phyloP scores from a whole-genome alignment of 2,888 invertebrate species.

The Dicyrtoma fusca region DNA sequence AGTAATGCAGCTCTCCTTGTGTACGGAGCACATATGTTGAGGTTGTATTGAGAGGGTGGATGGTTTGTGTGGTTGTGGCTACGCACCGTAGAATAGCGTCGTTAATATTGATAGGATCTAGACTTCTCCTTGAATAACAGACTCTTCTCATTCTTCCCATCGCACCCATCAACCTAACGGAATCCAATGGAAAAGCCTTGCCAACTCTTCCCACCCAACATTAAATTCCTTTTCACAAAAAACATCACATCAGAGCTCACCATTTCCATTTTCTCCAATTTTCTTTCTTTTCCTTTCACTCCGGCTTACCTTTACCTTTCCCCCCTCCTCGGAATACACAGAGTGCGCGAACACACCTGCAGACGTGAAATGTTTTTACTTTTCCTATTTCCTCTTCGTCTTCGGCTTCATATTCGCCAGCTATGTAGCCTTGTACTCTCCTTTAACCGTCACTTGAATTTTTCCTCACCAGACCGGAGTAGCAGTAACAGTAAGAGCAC shows the following conservation, averaged over 20 bases:
- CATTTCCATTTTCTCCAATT: slow-evolving; percentile 12
- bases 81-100: slow-evolving; percentile 9
- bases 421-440: too few relatives aligned
- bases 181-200: slow-evolving; percentile 25
- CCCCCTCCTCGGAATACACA: not conserved
- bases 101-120: slow-evolving; percentile 22
- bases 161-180: slow-evolving; percentile 29
- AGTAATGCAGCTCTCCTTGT: slow-evolving; percentile 7
- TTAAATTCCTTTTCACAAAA: slow-evolving; percentile 16
- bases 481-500: too few relatives aligned
- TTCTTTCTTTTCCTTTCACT: not conserved
- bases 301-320: not conserved
- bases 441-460: too few relatives aligned
- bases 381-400: not conserved
- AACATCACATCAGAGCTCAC: slow-evolving; percentile 1
- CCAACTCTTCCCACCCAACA: not conserved
- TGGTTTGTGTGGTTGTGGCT: not conserved
- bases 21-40: not conserved
- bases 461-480: too few relatives aligned
- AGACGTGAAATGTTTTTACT: too few relatives aligned
- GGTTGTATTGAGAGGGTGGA: not conserved
- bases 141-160: slow-evolving; percentile 11
- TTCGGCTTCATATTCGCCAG: not conserved
- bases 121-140: slow-evolving; percentile 18
- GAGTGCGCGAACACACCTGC: too few relatives aligned